Percentiles rank a stretch among this genome's conserved stretches.
These are phyloP conservation scores for Leptopilina myrica DNA, from an alignment of 2,888 invertebrate genomes.

Conservation along the genomic window DNA sequence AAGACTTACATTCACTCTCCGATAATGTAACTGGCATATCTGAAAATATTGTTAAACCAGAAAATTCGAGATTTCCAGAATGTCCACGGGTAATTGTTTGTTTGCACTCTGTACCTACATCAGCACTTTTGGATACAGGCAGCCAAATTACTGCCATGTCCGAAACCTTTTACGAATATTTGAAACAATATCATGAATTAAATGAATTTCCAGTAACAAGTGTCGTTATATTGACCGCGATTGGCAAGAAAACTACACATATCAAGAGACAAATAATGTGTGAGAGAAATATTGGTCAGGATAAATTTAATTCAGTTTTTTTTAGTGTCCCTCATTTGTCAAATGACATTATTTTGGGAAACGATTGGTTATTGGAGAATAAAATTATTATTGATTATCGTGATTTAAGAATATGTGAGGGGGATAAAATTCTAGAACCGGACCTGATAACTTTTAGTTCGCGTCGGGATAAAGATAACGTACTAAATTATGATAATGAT, in stretches of 20 bases:
- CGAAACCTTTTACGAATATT: conserved; percentile 4
- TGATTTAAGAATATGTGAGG: not conserved
- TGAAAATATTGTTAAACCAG: not conserved
- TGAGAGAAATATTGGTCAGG: too few relatives aligned
- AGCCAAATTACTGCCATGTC: conserved; percentile 39
- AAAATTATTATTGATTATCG: not conserved
- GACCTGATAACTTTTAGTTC: too few relatives aligned
- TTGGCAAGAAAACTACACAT: conserved; percentile 29
- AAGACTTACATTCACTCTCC: not conserved
- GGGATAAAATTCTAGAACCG: too few relatives aligned
- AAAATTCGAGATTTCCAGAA: too few relatives aligned
- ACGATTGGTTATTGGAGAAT: conserved; percentile 36
- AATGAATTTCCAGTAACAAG: conserved; percentile 26
- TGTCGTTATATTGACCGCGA: conserved; percentile 37
- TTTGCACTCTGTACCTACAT: not conserved
- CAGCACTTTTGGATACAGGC: conserved; percentile 14
- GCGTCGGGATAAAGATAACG: too few relatives aligned
- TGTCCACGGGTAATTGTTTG: not conserved
- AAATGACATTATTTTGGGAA: conserved; percentile 28
- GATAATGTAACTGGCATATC: not conserved
- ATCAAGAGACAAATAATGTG: not conserved
- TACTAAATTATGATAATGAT: too few relatives aligned
- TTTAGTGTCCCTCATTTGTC: conserved; percentile 35
- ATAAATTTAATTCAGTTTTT: not conserved
- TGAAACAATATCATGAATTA: not conserved